Evolutionary conservation across 2,113 vertebrate genomes (phyloP).

Genomic region (Montifringilla adamsi): DNA sequence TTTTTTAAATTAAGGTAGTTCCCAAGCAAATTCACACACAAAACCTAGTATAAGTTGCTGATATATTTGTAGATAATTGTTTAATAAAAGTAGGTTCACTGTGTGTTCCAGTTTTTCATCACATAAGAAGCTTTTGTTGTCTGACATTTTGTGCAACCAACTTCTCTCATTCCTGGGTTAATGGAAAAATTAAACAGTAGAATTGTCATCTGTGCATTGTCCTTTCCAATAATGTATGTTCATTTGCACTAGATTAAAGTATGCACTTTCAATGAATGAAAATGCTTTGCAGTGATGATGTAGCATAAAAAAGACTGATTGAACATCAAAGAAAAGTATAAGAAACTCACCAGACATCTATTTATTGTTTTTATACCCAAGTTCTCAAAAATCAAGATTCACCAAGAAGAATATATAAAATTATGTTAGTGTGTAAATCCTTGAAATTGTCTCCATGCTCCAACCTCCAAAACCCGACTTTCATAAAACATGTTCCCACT

Average conservation of each 20-base stretch:
- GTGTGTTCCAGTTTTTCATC: background rate
- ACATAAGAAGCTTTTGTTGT: background rate
- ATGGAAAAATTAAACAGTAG: background rate
- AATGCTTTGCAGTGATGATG: background rate
- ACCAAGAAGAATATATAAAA: background rate
- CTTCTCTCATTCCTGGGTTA: background rate
- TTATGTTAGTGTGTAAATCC: background rate
- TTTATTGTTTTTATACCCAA: background rate
- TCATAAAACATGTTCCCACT: background rate
- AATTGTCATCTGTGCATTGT: background rate
- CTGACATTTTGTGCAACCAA: background rate
- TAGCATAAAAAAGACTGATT: background rate
- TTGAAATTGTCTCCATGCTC: background rate
- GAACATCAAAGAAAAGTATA: background rate
- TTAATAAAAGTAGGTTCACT: background rate
- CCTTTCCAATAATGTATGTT: background rate
- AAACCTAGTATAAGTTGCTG: background rate
- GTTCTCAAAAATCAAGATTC: background rate
- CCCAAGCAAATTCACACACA: background rate
- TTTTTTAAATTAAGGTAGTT: background rate
- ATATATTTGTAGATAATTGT: background rate
- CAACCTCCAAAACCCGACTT: background rate
- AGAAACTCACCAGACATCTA: background rate
- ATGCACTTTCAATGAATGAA: background rate
- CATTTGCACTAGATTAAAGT: background rate